A percentile compares a stretch with the other conserved stretches of the same genome.
These are phyloP conservation scores for Nothoprocta pentlandii DNA, from an alignment of 2,113 vertebrate genomes.

Conservation along the genomic window DNA sequence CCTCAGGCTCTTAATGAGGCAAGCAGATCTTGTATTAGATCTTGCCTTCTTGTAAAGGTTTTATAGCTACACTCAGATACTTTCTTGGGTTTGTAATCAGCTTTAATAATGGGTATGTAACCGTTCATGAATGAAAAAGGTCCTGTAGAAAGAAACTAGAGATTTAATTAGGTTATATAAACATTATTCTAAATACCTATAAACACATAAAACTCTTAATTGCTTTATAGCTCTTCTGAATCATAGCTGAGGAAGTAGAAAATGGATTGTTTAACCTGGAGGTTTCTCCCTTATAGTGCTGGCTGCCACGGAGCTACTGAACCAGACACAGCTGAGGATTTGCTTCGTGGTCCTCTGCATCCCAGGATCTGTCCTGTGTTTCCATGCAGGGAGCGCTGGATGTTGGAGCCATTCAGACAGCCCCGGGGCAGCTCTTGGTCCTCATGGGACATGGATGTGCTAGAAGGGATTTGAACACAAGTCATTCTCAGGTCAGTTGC, in stretches of 20 bases:
- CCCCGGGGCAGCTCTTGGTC: not conserved
- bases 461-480: not conserved
- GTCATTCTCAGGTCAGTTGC: not conserved
- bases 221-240: not conserved
- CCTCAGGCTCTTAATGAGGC: conserved; percentile 56
- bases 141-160: not conserved
- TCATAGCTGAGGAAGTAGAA: not conserved
- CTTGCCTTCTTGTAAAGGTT: conserved; percentile 47
- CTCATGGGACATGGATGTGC: rapidly evolving
- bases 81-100: conserved; percentile 56
- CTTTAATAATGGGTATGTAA: conserved; percentile 43
- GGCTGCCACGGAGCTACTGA: not conserved
- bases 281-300: not conserved
- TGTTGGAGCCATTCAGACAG: rapidly evolving
- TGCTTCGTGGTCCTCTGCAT: not conserved
- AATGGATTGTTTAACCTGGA: not conserved
- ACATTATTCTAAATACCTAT: conserved; percentile 50
- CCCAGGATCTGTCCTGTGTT: rapidly evolving
- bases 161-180: conserved; percentile 43
- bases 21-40: conserved; percentile 18
- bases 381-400: rapidly evolving
- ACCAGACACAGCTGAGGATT: not conserved
- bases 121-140: not conserved
- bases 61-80: not conserved
- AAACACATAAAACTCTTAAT: conserved; percentile 16